Percentiles rank a stretch among this genome's conserved stretches.
Evolutionary conservation across 2,888 invertebrate genomes (phyloP).

Genomic region (Tinea trinotella): DNA sequence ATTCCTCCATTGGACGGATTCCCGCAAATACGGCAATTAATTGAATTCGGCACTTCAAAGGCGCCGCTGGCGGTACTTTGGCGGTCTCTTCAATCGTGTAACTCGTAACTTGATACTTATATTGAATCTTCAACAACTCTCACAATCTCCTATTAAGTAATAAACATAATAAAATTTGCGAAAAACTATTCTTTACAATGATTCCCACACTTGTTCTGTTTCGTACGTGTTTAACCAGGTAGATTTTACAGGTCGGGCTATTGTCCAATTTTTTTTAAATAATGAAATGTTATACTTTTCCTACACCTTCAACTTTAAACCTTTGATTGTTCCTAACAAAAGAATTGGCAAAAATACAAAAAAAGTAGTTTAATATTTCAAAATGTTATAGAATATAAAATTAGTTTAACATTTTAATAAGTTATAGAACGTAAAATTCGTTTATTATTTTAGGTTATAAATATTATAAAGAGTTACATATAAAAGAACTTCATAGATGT

Average conservation of each 20-base stretch:
- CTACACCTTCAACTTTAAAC: background rate
- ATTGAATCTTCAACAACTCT: slow-evolving; percentile 19
- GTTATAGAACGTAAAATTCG: no score
- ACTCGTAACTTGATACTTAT: slow-evolving; percentile 49
- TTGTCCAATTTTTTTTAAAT: background rate
- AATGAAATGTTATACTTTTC: background rate
- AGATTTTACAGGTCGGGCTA: background rate
- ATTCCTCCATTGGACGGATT: slow-evolving; percentile 48
- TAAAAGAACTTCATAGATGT: no score
- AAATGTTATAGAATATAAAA: no score
- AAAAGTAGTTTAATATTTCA: no score
- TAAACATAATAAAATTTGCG: background rate
- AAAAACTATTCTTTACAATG: background rate
- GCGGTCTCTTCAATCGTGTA: slow-evolving; percentile 43
- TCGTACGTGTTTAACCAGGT: background rate
- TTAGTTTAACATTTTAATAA: no score
- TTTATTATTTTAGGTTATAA: no score
- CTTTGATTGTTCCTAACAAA: background rate
- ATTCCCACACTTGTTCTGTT: background rate
- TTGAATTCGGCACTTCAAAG: slow-evolving; percentile 68
- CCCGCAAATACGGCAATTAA: slow-evolving; percentile 68
- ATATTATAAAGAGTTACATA: no score
- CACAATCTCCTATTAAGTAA: background rate
- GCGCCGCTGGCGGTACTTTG: slow-evolving; percentile 39
- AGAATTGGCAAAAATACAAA: background rate